Percentiles rank a stretch among this genome's conserved stretches.
phyloP scores from a whole-genome alignment of 2,113 vertebrate genomes.

The Gymnorhina tibicen region DNA sequence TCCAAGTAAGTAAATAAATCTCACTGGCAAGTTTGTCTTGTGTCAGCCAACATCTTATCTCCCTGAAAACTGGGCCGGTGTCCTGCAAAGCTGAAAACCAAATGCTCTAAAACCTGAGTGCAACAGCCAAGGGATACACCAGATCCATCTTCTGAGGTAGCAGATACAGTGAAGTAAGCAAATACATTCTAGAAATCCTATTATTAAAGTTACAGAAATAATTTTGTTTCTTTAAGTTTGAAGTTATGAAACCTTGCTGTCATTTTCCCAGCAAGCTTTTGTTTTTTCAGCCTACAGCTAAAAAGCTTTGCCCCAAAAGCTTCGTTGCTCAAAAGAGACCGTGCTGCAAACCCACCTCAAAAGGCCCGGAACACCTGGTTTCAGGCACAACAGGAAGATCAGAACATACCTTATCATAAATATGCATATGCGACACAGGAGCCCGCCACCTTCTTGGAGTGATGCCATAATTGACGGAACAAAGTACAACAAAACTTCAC shows the following conservation, averaged over 20 bases:
- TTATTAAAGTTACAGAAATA: background rate
- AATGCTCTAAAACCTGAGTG: background rate
- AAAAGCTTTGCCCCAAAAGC: background rate
- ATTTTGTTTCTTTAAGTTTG: background rate
- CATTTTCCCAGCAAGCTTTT: background rate
- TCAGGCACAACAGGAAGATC: background rate
- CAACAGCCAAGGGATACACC: conserved; percentile 21
- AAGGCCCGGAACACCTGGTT: conserved; percentile 31
- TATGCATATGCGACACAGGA: background rate
- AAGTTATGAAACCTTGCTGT: background rate
- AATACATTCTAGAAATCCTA: background rate
- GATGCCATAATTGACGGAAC: conserved; percentile 29
- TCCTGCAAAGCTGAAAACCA: conserved; percentile 14
- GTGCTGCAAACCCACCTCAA: background rate
- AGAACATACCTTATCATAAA: conserved; percentile 5
- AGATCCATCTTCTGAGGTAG: conserved; percentile 21
- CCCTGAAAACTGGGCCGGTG: background rate
- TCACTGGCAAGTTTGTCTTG: conserved; percentile 24
- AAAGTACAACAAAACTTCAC: conserved; percentile 49
- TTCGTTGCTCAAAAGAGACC: background rate
- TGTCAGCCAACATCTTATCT: conserved; percentile 34
- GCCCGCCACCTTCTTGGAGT: conserved; percentile 5
- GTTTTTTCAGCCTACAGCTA: background rate
- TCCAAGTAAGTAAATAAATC: conserved; percentile 56
- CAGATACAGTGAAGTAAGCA: background rate